These are phyloP conservation scores for Poeciliopsis retropinna DNA, from an alignment of 2,113 vertebrate species.

Conservation along the genomic window DNA sequence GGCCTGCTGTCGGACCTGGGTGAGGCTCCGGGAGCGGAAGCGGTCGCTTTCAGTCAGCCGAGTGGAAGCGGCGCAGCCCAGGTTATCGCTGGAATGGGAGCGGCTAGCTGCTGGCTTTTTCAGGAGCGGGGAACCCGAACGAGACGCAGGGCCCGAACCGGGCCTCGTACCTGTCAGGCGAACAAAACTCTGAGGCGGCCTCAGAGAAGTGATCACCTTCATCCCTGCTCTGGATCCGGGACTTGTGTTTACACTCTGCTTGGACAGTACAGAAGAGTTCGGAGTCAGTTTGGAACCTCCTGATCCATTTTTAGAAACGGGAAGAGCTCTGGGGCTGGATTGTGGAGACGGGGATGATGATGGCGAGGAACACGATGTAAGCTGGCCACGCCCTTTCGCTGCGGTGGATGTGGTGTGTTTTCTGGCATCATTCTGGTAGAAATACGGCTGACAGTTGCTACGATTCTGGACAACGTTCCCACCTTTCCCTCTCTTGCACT, in stretches of 20 bases:
- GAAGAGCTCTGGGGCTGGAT: slow-evolving; percentile 26
- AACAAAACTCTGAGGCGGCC: slow-evolving; percentile 14
- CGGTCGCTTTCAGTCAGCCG: slow-evolving; percentile 82
- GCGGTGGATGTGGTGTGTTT: slow-evolving; percentile 1
- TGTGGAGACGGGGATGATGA: neutral
- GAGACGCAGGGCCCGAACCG: slow-evolving; percentile 69
- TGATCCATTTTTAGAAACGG: slow-evolving; percentile 44
- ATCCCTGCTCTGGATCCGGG: slow-evolving; percentile 18
- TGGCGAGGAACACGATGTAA: slow-evolving; percentile 7
- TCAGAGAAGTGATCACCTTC: neutral
- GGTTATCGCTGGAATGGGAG: slow-evolving; percentile 84
- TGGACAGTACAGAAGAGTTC: slow-evolving; percentile 1
- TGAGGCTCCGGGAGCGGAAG: slow-evolving; percentile 91
- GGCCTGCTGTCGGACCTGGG: slow-evolving; percentile 85
- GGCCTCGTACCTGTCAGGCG: slow-evolving; percentile 63
- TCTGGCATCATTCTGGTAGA: slow-evolving; percentile 19
- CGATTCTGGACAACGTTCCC: neutral
- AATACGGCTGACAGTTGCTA: neutral
- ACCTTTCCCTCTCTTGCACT: slow-evolving; percentile 18
- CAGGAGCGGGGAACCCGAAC: slow-evolving; percentile 57
- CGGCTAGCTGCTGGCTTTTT: slow-evolving; percentile 81
- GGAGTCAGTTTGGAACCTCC: slow-evolving; percentile 17
- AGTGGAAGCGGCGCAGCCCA: slow-evolving; percentile 47
- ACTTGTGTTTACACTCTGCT: slow-evolving; percentile 6
- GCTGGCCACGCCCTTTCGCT: slow-evolving; percentile 33